Evolutionary conservation across 2,797 vertebrate genomes (phyloP), one percentile per base, ranked within the genome.

Genomic region (Nannoperca obscura): DNA sequence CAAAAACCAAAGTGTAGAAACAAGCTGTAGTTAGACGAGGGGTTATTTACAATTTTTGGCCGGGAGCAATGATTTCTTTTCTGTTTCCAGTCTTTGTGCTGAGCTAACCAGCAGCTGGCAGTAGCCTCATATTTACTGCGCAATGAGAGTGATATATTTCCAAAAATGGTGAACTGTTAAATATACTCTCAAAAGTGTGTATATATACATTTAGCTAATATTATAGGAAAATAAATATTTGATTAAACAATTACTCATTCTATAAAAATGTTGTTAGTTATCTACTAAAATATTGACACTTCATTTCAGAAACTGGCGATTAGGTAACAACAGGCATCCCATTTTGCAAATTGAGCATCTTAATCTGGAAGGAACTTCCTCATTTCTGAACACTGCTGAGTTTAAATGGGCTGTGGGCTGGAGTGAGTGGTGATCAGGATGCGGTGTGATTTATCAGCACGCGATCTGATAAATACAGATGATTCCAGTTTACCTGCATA

Each of bases 401-500:
- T 52, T 65, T 19, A 13, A 36, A 38, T 63, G 20, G 20, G 13
- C 32, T 64, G 7, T 47, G 15, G 12, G 24, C 32, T 22, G 17
- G 7, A 50, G 3, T 13, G 52, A 50, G 3, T 17, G 52, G 38
- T 53, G 7, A 75, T 72, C 14, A 44, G 38, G 46, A 76, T 36
- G 13, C 5, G 4, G 20, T 38, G 8, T 47, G 20, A 38, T 69
- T 11, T 13, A 15, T 24, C 10, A 53, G 22, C 57, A 67, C 4
- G 27, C 50, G 15, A 14, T 69, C 22, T 44, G 1, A 58, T 65
- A 20, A 61, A 74, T 64, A 19, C 50, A 52, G 32, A 60, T 27
- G 13, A 76, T 74, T 60, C 30, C 4, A 15, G 14, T 67, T 61
- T 27, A 50, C 13, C 60, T 54, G n/a, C 60, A 67, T 53, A 44